These are phyloP conservation scores for Shinisaurus crocodilurus DNA, from an alignment of 2,113 vertebrate species.

Conservation along the genomic window DNA sequence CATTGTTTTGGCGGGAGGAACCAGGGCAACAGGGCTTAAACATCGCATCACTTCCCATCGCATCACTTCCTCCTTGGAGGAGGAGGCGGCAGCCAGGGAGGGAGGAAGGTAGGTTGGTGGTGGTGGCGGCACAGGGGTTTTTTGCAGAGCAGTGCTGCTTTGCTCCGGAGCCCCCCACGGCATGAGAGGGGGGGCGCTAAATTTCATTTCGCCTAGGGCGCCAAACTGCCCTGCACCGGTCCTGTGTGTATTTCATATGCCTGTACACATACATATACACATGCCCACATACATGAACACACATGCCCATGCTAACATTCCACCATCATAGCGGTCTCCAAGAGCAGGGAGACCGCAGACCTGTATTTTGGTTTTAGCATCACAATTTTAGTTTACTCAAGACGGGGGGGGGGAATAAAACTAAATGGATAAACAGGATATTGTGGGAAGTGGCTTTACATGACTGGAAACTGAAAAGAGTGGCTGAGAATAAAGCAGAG, in stretches of 20 bases:
- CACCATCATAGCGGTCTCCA: not conserved
- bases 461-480: not conserved
- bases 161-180: too few species aligned
- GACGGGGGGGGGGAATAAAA: conserved; percentile 14
- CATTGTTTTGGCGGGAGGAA: too few species aligned
- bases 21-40: too few species aligned
- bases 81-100: too few species aligned
- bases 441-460: not conserved
- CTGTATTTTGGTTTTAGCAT: conserved; percentile 42
- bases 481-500: not conserved
- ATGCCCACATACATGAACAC: not conserved
- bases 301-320: not conserved
- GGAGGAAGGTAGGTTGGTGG: too few species aligned
- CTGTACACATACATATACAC: not conserved
- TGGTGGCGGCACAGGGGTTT: too few species aligned
- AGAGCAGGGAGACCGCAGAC: not conserved
- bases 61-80: too few species aligned
- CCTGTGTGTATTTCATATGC: not conserved
- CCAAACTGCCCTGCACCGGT: too few species aligned
- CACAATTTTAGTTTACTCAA: conserved; percentile 45
- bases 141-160: too few species aligned
- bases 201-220: too few species aligned
- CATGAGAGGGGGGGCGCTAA: too few species aligned
- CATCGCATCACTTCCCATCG: too few species aligned
- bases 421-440: conserved; percentile 33